Base-by-base conservation (phyloP, 2,113 vertebrate species). In the Stomatorhinus ivindoensis region DNA sequence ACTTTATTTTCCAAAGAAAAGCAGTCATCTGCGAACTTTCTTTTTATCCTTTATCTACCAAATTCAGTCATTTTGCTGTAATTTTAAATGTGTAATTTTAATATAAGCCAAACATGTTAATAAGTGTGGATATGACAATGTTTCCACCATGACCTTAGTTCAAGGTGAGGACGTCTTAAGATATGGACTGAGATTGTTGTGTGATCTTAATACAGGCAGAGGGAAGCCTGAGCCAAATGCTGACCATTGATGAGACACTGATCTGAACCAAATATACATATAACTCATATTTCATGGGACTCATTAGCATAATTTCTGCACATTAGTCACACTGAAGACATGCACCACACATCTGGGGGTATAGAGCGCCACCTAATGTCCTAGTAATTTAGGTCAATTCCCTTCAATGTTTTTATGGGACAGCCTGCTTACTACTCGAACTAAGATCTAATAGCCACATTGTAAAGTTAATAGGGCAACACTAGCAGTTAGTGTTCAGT, bases 1-100 rank as follows among this genome's bases (percentile, higher is more conserved):
- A 24, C 35, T 83, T 83, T 24, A 83, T 83, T 83, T 83, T 86
- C 47, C 85, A 51, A 87, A 87, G 55, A 55, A 27, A n/a, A 87
- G 3, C n/a, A 4, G 85, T 51, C 47, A 86, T 86, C 7, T 85
- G 21, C 10, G 15, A n/a, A 13, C 24, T 31, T n/a, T 47, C 9
- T 27, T 86, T 85, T 50, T n/a, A 85, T 50, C 44, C 46, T 47
- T 10, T 48, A 86, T 50, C 47, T 39, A 80, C 21, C 82, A 84
- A 84, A 84, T n/a, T 47, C 24, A 84, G 44, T 84, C 1, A 4
- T 46, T 47, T 84, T 47, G 21, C 82, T 47, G 82, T 84, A 47
- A n/a, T 24, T 47, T 84, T 84, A 84, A 46, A 47, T 47, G 82
- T 84, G 4, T 46, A 21, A 46, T 47, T 84, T 84, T 47, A 84